Evolutionary conservation across 2,888 invertebrate species (phyloP).

Genomic region (Stictocephala bisonia): DNA sequence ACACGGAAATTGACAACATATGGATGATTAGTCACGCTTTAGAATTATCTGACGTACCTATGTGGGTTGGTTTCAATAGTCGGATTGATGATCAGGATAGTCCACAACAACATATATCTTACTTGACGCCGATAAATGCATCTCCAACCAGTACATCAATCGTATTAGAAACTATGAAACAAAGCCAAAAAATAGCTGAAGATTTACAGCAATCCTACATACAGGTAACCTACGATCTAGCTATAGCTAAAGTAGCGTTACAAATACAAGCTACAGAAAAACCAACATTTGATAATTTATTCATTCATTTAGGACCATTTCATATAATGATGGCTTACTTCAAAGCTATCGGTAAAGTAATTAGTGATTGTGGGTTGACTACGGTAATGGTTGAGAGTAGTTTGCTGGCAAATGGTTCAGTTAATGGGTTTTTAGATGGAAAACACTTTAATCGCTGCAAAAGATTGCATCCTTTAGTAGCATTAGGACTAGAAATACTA

Average conservation of each 20-base stretch:
- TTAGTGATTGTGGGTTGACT: conserved; percentile 52
- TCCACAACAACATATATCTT: conserved; percentile 58
- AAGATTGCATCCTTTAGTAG: conserved; percentile 52
- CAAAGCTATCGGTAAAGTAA: conserved; percentile 61
- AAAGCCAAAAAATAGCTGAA: conserved; percentile 56
- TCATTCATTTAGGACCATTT: conserved; percentile 63
- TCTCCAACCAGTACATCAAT: conserved; percentile 60
- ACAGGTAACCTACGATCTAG: conserved; percentile 61
- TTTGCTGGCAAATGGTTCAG: conserved; percentile 58
- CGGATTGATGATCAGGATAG: conserved; percentile 56
- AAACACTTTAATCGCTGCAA: conserved; percentile 54
- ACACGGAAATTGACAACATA: conserved; percentile 47
- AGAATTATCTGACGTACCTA: conserved; percentile 52
- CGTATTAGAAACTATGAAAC: conserved; percentile 59
- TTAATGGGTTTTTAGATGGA: conserved; percentile 51
- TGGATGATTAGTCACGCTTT: conserved; percentile 52
- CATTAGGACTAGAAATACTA: conserved; percentile 54
- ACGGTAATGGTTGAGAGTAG: conserved; percentile 46
- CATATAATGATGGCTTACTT: conserved; percentile 60
- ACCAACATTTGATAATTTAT: conserved; percentile 61
- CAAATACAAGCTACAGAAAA: conserved; percentile 59
- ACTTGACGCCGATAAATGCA: conserved; percentile 61
- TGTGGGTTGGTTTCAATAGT: conserved; percentile 61
- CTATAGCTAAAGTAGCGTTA: conserved; percentile 59
- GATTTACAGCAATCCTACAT: conserved; percentile 57